Percentiles rank a stretch among this genome's conserved stretches.
These are phyloP conservation scores for Cynoglossus semilaevis DNA, from an alignment of 2,113 vertebrate species.

Conservation along the genomic window DNA sequence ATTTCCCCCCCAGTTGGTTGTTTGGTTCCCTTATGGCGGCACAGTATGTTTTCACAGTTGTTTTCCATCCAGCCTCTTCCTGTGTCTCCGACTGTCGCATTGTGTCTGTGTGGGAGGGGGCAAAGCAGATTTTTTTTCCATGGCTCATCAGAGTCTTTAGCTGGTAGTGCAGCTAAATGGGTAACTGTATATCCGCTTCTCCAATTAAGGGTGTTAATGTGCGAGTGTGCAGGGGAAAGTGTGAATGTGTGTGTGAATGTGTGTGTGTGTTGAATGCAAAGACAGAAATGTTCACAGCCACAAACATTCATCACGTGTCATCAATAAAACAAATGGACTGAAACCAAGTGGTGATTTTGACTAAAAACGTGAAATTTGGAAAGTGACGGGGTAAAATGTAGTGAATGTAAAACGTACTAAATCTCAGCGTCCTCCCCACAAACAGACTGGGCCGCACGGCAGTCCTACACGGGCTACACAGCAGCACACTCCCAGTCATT, in stretches of 20 bases:
- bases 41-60: conserved; percentile 49
- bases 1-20: conserved; percentile 6
- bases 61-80: conserved; percentile 52
- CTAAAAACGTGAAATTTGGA: too few species aligned
- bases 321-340: conserved; percentile 2
- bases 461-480: background rate
- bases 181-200: conserved; percentile 62
- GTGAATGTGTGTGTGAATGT: conserved; percentile 1
- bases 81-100: conserved; percentile 64
- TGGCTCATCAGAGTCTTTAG: conserved; percentile 59
- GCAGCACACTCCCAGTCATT: conserved; percentile 19
- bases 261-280: too few species aligned
- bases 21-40: conserved; percentile 22
- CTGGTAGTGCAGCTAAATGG: conserved; percentile 62
- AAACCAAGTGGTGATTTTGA: conserved; percentile 3
- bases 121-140: conserved; percentile 38
- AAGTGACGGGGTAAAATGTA: too few species aligned
- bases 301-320: conserved; percentile 30
- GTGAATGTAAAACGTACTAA: background rate
- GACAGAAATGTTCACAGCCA: background rate
- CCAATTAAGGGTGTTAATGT: conserved; percentile 71
- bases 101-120: conserved; percentile 61
- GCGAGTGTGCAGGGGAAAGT: conserved; percentile 41
- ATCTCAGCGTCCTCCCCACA: background rate
- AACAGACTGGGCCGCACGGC: background rate